Conservation (phyloP, 2,888 invertebrate species). For the Thecocarcelia acutangulata region DNA sequence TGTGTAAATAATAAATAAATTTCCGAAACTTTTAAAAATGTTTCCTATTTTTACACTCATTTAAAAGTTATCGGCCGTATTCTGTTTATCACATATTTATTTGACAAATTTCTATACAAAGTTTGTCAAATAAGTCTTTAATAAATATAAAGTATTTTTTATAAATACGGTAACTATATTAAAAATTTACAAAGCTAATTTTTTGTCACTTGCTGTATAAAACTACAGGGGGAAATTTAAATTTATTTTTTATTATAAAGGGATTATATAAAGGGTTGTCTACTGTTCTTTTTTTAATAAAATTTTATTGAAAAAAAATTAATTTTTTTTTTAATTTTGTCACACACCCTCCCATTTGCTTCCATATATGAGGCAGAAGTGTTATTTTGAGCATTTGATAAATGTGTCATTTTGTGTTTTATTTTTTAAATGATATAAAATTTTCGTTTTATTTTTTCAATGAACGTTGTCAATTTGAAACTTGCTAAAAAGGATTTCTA, state of each 20-base stretch:
- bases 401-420: conserved; percentile 63
- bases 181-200: background rate
- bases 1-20: no score
- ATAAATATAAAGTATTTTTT: no score
- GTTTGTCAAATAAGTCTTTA: no score
- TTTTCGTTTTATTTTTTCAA: conserved; percentile 36
- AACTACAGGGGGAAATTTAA: conserved; percentile 14
- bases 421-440: conserved; percentile 25
- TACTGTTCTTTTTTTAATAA: conserved; percentile 38
- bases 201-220: conserved; percentile 36
- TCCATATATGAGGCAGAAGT: conserved; percentile 68
- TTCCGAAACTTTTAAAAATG: no score
- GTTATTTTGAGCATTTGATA: conserved; percentile 58
- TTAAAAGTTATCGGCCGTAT: no score
- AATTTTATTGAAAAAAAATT: conserved; percentile 32
- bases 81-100: no score
- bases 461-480: conserved; percentile 66
- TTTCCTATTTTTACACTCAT: no score
- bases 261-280: conserved; percentile 33
- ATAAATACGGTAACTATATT: no score
- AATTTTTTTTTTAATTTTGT: conserved; percentile 29
- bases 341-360: conserved; percentile 69
- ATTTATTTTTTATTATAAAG: background rate
- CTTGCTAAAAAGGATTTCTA: conserved; percentile 54
- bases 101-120: no score